These are phyloP conservation scores for Drosophila grimshawi DNA, from an alignment of 1,140 invertebrate genomes.

Conservation along the genomic window DNA sequence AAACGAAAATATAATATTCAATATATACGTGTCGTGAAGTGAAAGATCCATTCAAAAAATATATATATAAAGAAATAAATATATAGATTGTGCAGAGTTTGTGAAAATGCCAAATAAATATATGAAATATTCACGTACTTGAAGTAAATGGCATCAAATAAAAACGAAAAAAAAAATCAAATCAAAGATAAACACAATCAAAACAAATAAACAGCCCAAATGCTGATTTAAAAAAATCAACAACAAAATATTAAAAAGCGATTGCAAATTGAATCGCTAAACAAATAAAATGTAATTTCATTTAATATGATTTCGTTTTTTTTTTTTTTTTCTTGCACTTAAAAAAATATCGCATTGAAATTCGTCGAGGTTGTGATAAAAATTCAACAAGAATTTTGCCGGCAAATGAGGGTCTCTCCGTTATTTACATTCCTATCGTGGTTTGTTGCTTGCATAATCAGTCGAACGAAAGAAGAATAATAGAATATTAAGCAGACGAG, in stretches of 20 bases:
- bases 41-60: slow-evolving; percentile 26
- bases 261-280: slow-evolving; percentile 11
- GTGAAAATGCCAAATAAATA: slow-evolving; percentile 16
- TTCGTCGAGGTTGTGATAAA: slow-evolving; percentile 30
- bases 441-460: slow-evolving; percentile 7
- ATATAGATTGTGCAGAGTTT: slow-evolving; percentile 28
- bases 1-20: slow-evolving; percentile 10
- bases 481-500: slow-evolving; percentile 6
- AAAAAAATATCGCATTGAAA: slow-evolving; percentile 26
- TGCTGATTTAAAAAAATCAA: slow-evolving; percentile 14
- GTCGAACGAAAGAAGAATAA: not conserved
- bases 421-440: slow-evolving; percentile 3
- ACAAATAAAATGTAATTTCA: slow-evolving; percentile 22
- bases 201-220: slow-evolving; percentile 9
- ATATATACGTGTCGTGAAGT: slow-evolving; percentile 33
- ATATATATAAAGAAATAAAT: not conserved
- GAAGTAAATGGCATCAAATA: not conserved
- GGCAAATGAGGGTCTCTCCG: slow-evolving; percentile 8
- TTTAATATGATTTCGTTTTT: slow-evolving; percentile 11
- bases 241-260: slow-evolving; percentile 10
- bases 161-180: slow-evolving; percentile 13
- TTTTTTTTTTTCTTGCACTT: not conserved
- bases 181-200: too few species aligned
- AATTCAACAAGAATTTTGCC: slow-evolving; percentile 12
- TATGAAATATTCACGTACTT: not conserved